These are phyloP conservation scores for Atherix ibis DNA, from an alignment of 2,888 invertebrate species.

Conservation along the genomic window DNA sequence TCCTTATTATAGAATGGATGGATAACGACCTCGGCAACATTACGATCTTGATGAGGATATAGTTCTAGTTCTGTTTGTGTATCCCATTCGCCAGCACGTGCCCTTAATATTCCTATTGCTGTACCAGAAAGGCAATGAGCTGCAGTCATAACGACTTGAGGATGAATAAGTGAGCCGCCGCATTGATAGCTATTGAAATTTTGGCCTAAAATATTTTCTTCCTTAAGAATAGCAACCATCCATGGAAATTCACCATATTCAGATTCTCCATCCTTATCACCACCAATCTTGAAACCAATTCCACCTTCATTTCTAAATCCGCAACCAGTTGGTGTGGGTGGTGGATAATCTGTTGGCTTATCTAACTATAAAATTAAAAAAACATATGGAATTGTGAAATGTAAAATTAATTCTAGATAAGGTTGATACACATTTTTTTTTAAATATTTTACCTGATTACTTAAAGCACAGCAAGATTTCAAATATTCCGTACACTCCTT, in stretches of 20 bases:
- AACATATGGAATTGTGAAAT: no score
- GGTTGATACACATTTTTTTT: no score
- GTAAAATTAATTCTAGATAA: no score
- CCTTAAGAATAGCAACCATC: slow-evolving; percentile 47
- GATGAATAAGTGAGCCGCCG: slow-evolving; percentile 59
- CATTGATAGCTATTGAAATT: slow-evolving; percentile 49
- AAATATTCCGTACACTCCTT: slow-evolving; percentile 3
- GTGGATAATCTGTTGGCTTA: neutral
- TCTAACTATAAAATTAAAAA: neutral
- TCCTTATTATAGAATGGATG: slow-evolving; percentile 46
- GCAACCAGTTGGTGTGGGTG: slow-evolving; percentile 35
- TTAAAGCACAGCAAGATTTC: slow-evolving; percentile 15
- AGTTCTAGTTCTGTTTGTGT: slow-evolving; percentile 50
- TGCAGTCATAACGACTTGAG: slow-evolving; percentile 52
- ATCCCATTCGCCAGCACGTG: slow-evolving; percentile 51
- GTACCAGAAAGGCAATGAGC: slow-evolving; percentile 48
- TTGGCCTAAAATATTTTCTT: slow-evolving; percentile 27
- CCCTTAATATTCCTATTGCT: slow-evolving; percentile 18
- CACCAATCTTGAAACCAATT: slow-evolving; percentile 52
- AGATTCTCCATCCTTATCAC: slow-evolving; percentile 42
- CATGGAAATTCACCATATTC: slow-evolving; percentile 70
- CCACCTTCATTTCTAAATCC: slow-evolving; percentile 56
- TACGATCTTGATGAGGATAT: slow-evolving; percentile 47
- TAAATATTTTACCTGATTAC: no score
- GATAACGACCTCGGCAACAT: slow-evolving; percentile 35